Base-by-base conservation (phyloP, 2,888 invertebrate species). In the Pheosia tremula region DNA sequence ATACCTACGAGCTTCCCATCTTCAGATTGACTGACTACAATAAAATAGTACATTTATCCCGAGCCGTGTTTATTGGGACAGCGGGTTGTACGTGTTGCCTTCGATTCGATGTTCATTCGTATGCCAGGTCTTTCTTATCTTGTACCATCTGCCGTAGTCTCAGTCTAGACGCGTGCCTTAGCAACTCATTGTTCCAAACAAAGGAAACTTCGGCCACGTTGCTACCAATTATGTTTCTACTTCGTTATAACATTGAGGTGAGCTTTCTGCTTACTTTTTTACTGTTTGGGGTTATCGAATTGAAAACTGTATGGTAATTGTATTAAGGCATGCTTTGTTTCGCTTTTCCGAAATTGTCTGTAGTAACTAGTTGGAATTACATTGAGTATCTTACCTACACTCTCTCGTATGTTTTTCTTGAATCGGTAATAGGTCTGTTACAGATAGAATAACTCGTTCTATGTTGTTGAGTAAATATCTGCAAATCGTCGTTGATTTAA, bases 131-230 rank as follows among this genome's bases (percentile, higher is more conserved):
- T 68, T 65, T 59, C 64, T 60, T 67, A 64, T 71, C 72, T 68
- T 65, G 75, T 75, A 74, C 72, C 73, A 70, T 66, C 73, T 80
- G 77, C 74, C 24, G 24, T 24, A 24, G 69, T 62, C 63, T 59
- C 24, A 58, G 72, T 72, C 75, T 76, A 78, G 74, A 75, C 76
- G 24, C 24, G 74, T 68, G 74, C 71, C 75, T 78, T 69, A 68
- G 73, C 80, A 82, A 82, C 78, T 80, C 77, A 78, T 82, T 80
- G 80, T 82, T 84, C 70, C 69, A 74, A 75, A 84, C 82, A 83
- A 83, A 81, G 75, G 71, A 75, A 80, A 75, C 75, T 80, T 80
- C 59, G 66, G 58, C 71, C 73, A 67, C 37, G 68, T 68, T 62
- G 70, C 63, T 63, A 68, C 74, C 72, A 77, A 81, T 84, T 81